Base-by-base conservation (phyloP, 2,888 invertebrate species). In the Pristionchus japonicus region DNA sequence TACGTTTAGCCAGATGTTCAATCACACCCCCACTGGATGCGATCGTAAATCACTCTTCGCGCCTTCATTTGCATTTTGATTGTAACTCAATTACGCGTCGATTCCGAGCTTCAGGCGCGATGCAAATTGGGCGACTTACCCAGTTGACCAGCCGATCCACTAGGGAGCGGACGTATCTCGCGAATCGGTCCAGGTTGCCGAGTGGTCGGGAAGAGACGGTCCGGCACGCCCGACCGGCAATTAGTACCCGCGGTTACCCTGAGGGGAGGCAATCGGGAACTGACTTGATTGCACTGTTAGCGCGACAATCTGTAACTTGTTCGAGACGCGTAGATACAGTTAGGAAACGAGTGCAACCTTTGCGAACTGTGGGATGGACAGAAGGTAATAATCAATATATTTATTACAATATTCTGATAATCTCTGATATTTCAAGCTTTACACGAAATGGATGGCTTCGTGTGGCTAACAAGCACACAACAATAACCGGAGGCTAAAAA, bases 191-290 rank as follows among this genome's bases (percentile, higher is more conserved):
- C 87, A 87, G 87, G 23, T 23, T 87, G 87, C 40, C 86, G 89
- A 89, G 34, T 20, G 47, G 77, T 43, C 23, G 89, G 43, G 88
- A 34, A 95, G 93, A 92, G 95, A 96, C 95, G 70, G 70, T 70
- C 70, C 70, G 77, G 43, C 77, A 47, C 43, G 77, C 43, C 77
- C 77, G 77, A 77, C 77, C 77, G 77, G 77, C 27, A 77, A 47
- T 40, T 43, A n/a, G 40, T 40, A 74, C 70, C 70, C 70, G 40
- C 70, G 31, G 37, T 74, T 31, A 74, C 77, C 70, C 82, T 49
- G 52, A 23, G 6, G 49, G 3, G 52, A 23, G 6, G 49, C 0
- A n/a, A 80, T 80, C 52, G 82, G 34, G 1, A 31, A 52, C 82
- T 83, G 82, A 83, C 49, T 83, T 13, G 15, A 77, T 77, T 77